These are phyloP conservation scores for Clarias magur DNA, from an alignment of 2,113 vertebrate species.

Conservation along the genomic window DNA sequence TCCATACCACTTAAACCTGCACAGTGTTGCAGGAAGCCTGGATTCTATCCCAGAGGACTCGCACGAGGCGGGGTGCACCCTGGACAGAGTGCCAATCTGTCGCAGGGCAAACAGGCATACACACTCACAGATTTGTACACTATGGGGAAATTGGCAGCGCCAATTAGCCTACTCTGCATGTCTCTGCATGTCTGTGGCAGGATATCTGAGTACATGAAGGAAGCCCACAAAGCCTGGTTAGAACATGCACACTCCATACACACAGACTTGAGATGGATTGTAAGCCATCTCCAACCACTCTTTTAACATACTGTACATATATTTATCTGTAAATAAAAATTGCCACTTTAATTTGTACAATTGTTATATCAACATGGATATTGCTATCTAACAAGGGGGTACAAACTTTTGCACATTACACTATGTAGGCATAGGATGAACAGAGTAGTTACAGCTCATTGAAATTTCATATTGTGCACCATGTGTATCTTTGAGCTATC, in stretches of 20 bases:
- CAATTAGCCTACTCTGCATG: too few species aligned
- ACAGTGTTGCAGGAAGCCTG: too few species aligned
- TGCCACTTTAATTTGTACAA: not conserved
- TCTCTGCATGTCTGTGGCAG: too few species aligned
- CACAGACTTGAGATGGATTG: too few species aligned
- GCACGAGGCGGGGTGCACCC: too few species aligned
- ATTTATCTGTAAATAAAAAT: not conserved
- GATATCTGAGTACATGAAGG: too few species aligned
- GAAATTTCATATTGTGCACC: constrained; percentile 17
- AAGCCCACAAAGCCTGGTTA: too few species aligned
- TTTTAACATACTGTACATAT: not conserved
- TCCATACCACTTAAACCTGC: too few species aligned
- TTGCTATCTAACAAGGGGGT: not conserved
- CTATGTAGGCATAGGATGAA: not conserved
- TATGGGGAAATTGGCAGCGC: too few species aligned
- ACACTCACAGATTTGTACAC: not conserved
- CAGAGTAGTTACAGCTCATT: constrained; percentile 7
- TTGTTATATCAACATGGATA: not conserved
- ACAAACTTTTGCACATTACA: not conserved
- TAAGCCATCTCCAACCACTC: not conserved
- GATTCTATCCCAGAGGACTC: too few species aligned
- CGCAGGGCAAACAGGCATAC: not conserved
- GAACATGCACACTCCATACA: too few species aligned
- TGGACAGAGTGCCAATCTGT: too few species aligned
- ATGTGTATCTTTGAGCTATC: constrained; percentile 7